These are phyloP conservation scores for Myotis findleyi DNA, from an alignment of 2,797 vertebrate species.

Conservation along the genomic window DNA sequence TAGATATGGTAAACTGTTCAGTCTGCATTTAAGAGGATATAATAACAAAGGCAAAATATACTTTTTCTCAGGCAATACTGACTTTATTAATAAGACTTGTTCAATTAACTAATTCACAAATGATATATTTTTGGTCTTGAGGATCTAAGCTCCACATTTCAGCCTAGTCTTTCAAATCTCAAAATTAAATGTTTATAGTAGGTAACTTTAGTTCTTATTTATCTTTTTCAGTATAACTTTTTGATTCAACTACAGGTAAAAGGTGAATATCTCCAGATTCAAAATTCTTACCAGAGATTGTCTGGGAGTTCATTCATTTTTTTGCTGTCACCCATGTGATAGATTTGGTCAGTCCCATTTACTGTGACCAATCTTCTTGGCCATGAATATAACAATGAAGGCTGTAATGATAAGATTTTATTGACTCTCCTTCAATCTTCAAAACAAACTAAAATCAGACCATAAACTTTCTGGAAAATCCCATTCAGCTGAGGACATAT, in stretches of 20 bases:
- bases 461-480: background rate
- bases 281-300: background rate
- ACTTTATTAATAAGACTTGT: background rate
- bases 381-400: background rate
- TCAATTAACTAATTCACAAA: background rate
- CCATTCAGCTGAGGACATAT: background rate
- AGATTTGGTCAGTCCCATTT: background rate
- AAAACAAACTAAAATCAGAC: slow-evolving; percentile 1
- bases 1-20: background rate
- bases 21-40: background rate
- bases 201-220: slow-evolving; percentile 17
- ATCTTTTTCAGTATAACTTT: background rate
- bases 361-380: background rate
- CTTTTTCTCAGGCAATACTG: background rate
- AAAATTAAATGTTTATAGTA: background rate
- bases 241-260: background rate
- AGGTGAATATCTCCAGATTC: slow-evolving; percentile 14
- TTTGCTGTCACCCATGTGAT: background rate
- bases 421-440: background rate
- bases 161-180: slow-evolving; percentile 36
- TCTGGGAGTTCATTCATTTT: background rate
- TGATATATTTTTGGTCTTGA: background rate
- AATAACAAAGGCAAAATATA: background rate
- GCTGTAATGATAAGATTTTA: background rate
- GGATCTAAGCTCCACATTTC: background rate